Evolutionary conservation across 1,140 invertebrate species (phyloP).

Genomic region (Diuraphis noxia): DNA sequence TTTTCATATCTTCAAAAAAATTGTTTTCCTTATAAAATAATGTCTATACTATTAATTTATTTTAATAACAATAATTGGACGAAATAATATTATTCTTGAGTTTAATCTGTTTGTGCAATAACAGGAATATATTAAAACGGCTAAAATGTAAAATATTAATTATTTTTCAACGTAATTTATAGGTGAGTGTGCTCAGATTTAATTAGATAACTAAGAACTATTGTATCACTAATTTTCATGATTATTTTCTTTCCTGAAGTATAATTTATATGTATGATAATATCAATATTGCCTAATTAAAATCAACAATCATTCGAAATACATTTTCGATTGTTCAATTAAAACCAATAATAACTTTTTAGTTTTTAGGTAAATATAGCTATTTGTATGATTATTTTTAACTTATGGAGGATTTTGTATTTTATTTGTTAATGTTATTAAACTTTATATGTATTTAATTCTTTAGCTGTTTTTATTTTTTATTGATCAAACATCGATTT

Average conservation of each 20-base stretch:
- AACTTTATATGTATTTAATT: neutral
- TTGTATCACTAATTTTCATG: neutral
- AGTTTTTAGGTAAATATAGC: neutral
- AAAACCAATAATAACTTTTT: neutral
- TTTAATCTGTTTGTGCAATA: neutral
- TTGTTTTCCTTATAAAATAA: neutral
- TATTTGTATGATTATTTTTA: neutral
- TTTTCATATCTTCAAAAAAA: neutral
- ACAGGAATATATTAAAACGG: neutral
- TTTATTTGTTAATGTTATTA: neutral
- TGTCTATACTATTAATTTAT: neutral
- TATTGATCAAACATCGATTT: neutral
- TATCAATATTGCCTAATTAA: neutral
- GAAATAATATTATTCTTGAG: neutral
- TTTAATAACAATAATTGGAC: neutral
- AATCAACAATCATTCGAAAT: neutral
- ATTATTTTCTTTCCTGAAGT: neutral
- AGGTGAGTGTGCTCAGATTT: neutral
- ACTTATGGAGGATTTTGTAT: neutral
- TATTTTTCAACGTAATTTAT: neutral
- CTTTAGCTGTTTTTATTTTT: neutral
- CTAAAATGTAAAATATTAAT: neutral
- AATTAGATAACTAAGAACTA: neutral
- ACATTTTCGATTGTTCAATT: neutral
- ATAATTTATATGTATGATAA: neutral